phyloP scores from a whole-genome alignment of 2,113 vertebrate species.

The Platichthys flesus region DNA sequence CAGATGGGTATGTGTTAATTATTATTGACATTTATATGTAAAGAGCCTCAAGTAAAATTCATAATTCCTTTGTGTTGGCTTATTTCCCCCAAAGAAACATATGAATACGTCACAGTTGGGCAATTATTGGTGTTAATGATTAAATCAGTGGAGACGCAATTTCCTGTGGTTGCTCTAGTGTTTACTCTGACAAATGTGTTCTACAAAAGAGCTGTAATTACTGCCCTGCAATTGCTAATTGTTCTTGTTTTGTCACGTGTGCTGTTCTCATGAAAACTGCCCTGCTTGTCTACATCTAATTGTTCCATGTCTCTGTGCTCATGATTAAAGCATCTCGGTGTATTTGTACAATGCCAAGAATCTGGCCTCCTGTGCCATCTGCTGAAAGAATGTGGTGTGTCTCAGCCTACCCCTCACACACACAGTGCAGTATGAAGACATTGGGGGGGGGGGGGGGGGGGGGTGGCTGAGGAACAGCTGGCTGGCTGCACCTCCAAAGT shows the following conservation, averaged over 20 bases:
- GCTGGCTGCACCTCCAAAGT: slow-evolving; percentile 50
- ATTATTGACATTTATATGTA: not conserved
- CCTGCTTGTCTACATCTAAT: not conserved
- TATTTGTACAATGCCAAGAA: slow-evolving; percentile 44
- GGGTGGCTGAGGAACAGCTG: slow-evolving; percentile 66
- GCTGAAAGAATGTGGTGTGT: slow-evolving; percentile 53
- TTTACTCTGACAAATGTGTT: not conserved
- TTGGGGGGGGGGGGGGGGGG: not conserved
- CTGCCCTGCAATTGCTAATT: not conserved
- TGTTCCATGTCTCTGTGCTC: not conserved
- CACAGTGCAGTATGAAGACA: slow-evolving; percentile 32
- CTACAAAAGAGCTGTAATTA: too few species aligned
- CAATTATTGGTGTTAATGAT: not conserved
- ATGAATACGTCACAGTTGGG: not conserved
- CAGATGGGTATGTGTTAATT: not conserved
- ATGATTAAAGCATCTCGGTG: not conserved
- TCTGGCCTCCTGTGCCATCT: slow-evolving; percentile 61
- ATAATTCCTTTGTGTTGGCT: not conserved
- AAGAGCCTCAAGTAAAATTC: too few species aligned
- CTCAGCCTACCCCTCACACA: slow-evolving; percentile 17
- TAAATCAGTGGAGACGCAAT: not conserved
- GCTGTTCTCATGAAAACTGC: not conserved
- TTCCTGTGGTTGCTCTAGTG: not conserved
- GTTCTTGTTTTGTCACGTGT: not conserved
- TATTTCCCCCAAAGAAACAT: not conserved